phyloP scores from a whole-genome alignment of 2,113 vertebrate species.

The Caloenas nicobarica region DNA sequence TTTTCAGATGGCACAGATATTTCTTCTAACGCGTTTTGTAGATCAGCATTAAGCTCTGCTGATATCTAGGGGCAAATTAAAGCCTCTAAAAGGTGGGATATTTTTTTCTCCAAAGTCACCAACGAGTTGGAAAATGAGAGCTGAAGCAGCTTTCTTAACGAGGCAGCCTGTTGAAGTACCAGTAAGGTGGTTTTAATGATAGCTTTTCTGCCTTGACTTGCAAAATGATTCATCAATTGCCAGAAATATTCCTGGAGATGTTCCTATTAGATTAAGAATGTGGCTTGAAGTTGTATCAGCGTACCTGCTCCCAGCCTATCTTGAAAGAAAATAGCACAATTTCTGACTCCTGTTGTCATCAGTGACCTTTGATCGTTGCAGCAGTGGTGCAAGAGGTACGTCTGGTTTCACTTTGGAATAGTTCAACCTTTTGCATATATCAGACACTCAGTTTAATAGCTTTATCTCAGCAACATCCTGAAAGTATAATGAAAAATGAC shows the following conservation, averaged over 20 bases:
- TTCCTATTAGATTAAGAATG: not conserved
- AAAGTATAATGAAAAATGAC: not conserved
- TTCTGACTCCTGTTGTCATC: not conserved
- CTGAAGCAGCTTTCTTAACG: not conserved
- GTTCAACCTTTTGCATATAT: not conserved
- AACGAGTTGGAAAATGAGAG: not conserved
- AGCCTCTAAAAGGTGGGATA: not conserved
- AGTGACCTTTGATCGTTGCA: not conserved
- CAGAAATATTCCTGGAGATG: not conserved
- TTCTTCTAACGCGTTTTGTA: not conserved
- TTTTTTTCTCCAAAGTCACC: not conserved
- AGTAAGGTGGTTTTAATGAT: not conserved
- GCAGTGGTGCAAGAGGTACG: not conserved
- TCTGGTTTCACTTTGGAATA: not conserved
- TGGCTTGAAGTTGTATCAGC: not conserved
- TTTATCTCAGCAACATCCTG: not conserved
- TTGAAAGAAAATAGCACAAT: not conserved
- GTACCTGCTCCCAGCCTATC: not conserved
- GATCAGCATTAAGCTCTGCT: not conserved
- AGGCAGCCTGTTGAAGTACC: not conserved
- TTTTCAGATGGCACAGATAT: not conserved
- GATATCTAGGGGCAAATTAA: not conserved
- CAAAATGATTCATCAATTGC: constrained; percentile 7
- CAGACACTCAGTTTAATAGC: not conserved
- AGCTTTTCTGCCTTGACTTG: not conserved